These are phyloP conservation scores for Eurytemora carolleeae DNA, from an alignment of 1,140 invertebrate species.

Conservation along the genomic window DNA sequence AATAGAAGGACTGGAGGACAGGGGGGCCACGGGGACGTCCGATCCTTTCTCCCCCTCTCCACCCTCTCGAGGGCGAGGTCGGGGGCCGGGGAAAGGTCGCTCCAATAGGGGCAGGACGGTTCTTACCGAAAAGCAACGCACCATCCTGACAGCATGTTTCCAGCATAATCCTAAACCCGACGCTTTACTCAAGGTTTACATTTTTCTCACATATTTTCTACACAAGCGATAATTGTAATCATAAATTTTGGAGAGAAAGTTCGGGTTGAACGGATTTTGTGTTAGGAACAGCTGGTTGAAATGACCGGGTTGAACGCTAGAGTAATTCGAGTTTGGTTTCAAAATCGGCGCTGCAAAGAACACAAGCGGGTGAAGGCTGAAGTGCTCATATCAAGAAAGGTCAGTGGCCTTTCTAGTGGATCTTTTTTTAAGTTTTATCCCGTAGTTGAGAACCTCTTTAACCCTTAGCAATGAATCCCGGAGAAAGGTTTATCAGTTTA, in stretches of 20 bases:
- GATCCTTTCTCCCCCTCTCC: background rate
- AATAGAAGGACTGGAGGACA: no score
- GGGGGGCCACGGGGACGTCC: background rate
- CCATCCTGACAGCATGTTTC: slow-evolving; percentile 70
- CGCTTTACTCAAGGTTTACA: slow-evolving; percentile 60
- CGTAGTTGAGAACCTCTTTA: no score
- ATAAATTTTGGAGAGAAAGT: background rate
- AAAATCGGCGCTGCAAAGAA: slow-evolving; percentile 97
- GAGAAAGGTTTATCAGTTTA: no score
- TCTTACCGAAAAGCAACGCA: slow-evolving; percentile 92
- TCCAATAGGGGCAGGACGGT: slow-evolving; percentile 72
- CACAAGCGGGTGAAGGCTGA: slow-evolving; percentile 67
- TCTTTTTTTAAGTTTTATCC: no score
- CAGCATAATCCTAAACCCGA: slow-evolving; percentile 90
- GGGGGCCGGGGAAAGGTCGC: background rate
- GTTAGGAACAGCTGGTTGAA: slow-evolving; percentile 87
- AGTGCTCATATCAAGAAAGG: background rate
- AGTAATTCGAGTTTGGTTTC: slow-evolving; percentile 97
- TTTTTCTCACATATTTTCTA: background rate
- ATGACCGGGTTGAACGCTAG: slow-evolving; percentile 88
- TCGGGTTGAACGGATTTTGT: background rate
- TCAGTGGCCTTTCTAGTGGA: no score
- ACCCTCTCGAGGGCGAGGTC: background rate
- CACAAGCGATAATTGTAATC: background rate
- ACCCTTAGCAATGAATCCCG: no score